Evolutionary conservation across 2,797 vertebrate genomes (phyloP).

Genomic region (Diceros bicornis): DNA sequence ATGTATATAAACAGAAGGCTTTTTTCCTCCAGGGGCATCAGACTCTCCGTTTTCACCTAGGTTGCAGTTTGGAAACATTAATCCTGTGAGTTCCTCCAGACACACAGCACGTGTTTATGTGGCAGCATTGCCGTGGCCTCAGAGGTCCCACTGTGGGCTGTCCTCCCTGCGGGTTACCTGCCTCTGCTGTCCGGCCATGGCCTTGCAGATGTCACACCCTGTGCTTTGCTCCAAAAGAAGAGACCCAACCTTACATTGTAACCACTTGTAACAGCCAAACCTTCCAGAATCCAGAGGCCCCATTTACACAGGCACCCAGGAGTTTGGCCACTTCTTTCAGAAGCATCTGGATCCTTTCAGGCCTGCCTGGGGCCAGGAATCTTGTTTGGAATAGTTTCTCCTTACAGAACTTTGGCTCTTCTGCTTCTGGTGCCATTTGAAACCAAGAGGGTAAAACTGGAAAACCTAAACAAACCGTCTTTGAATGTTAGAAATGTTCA

Average conservation of each 20-base stretch:
- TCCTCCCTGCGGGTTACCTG: fast-evolving
- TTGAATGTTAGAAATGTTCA: constrained; percentile 70
- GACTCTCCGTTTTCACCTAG: constrained; percentile 73
- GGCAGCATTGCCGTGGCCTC: not conserved
- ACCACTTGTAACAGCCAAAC: not conserved
- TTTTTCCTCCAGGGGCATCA: constrained; percentile 43
- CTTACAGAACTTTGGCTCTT: constrained; percentile 42
- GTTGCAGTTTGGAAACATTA: constrained; percentile 69
- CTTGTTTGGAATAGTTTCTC: constrained; percentile 58
- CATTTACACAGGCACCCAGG: not conserved
- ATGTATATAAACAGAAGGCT: constrained; percentile 51
- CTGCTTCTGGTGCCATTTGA: constrained; percentile 54
- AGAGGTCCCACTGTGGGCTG: fast-evolving
- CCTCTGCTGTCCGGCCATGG: not conserved
- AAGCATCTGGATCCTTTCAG: constrained; percentile 48
- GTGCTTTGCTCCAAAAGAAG: not conserved
- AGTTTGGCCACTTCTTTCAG: not conserved
- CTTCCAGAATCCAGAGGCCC: not conserved
- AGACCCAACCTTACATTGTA: not conserved
- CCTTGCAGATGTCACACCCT: not conserved
- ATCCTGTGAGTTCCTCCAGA: constrained; percentile 70
- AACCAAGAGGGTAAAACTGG: constrained; percentile 51
- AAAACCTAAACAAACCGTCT: constrained; percentile 67
- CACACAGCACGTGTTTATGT: not conserved
- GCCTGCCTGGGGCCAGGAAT: constrained; percentile 19